Base-by-base conservation (phyloP, 2,888 invertebrate species). In the Sinopyrophorus schimmeli region DNA sequence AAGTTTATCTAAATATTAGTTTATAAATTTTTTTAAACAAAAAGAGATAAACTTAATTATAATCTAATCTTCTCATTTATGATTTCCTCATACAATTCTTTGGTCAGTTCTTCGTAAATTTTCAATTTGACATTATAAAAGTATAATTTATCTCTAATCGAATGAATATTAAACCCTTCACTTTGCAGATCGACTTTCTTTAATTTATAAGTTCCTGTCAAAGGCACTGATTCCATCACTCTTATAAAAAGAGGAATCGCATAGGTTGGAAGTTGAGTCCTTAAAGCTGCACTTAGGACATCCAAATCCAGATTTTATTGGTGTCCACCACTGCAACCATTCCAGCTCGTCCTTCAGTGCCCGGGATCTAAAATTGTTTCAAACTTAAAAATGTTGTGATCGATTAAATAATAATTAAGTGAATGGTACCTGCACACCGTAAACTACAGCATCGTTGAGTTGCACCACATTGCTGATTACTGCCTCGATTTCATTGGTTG, bases 401-500 rank as follows among this genome's bases (percentile, higher is more conserved):
- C 2, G 5, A 15, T 9, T 3, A 15, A 27, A 3, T 27, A 3
- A 9, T 12, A 3, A 10, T 10, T 3, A 2, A 3, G 11, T 10
- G 7, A 3, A 40, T 14, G 18, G 76, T 66, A 96, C 89, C 74
- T 91, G 85, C 1, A 97, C 94, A 1, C 97, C 97, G 67, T 92
- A 97, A 0, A 94, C 95, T 2, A 87, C 87, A 54, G 87, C 87
- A 58, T 74, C 71, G 53, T 83, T 82, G 47, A 91, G 78, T 1
- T 81, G 82, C 32, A 89, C 76, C 17, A 86, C 79, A 43, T 87
- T 87, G 51, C 87, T 88, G 56, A 96, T 81, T 5, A 92, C 86
- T 41, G 88, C 87, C 75, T 98, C 97, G 11, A 98, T 92, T 76
- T 98, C 98, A 0, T 89, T 86, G 1, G 97, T 96, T 46, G 96